Conservation (phyloP, 2,888 invertebrate genomes). For the Branchipolynoe longqiensis region DNA sequence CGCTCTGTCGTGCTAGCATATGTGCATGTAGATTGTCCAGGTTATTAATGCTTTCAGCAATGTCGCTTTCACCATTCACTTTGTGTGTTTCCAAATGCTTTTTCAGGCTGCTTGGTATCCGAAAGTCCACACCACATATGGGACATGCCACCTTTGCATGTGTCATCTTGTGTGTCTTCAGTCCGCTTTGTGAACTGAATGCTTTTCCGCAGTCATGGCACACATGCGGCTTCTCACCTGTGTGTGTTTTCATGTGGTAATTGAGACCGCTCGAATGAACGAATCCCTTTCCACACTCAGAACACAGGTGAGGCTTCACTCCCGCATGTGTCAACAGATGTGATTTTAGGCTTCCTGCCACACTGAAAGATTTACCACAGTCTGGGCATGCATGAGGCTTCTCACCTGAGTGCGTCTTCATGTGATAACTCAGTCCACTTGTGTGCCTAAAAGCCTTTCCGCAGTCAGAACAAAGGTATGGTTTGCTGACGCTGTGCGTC, state of each 20-base stretch:
- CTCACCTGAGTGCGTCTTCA: conserved; percentile 10
- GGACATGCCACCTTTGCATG: too few relatives aligned
- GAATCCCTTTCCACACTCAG: conserved; percentile 17
- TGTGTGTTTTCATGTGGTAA: conserved; percentile 20
- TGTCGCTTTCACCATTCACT: background rate
- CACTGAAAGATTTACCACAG: background rate
- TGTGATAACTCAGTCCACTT: background rate
- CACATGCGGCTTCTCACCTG: conserved; percentile 5
- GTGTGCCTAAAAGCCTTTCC: background rate
- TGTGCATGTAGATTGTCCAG: background rate
- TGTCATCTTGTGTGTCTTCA: background rate
- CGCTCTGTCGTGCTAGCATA: background rate
- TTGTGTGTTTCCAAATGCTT: background rate
- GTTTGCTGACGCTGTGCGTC: background rate
- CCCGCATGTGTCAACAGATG: conserved; percentile 22
- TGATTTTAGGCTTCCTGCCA: background rate
- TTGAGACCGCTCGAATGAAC: background rate
- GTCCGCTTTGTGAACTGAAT: background rate
- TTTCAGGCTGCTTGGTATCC: background rate
- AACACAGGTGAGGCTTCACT: conserved; percentile 5
- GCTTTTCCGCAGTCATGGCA: background rate
- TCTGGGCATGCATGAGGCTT: background rate
- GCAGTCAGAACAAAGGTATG: background rate
- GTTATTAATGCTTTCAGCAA: background rate
- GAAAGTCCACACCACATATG: background rate